These are phyloP conservation scores for Mythimna ferrago DNA, from an alignment of 2,888 invertebrate genomes.

Conservation along the genomic window DNA sequence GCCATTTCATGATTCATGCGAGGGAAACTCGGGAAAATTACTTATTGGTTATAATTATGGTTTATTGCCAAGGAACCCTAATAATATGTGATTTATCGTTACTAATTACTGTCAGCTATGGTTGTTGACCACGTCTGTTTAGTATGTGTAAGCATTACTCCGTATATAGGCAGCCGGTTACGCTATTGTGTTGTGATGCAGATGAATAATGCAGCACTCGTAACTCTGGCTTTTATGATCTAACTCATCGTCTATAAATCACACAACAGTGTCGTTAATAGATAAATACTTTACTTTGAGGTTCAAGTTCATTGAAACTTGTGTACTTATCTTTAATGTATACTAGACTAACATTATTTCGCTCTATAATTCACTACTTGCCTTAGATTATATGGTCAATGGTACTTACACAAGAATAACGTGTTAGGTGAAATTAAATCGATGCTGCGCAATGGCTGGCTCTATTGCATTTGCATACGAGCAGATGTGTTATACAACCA, in stretches of 20 bases:
- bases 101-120: constrained; percentile 63
- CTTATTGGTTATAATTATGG: constrained; percentile 24
- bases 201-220: constrained; percentile 80
- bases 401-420: constrained; percentile 13
- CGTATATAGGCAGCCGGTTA: constrained; percentile 66
- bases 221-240: constrained; percentile 76
- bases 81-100: constrained; percentile 58
- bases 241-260: constrained; percentile 73
- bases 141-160: constrained; percentile 74
- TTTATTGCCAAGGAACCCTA: constrained; percentile 28
- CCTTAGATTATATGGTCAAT: not conserved
- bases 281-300: constrained; percentile 57
- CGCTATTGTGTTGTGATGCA: constrained; percentile 74
- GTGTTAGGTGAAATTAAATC: constrained; percentile 25
- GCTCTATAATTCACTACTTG: constrained; percentile 5
- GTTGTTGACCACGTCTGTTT: constrained; percentile 71
- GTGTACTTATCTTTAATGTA: constrained; percentile 18
- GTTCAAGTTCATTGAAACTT: constrained; percentile 67
- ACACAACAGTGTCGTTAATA: constrained; percentile 67
- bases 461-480: constrained; percentile 32
- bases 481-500: constrained; percentile 26
- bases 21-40: constrained; percentile 18
- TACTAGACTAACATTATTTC: constrained; percentile 5
- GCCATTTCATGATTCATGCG: not conserved
- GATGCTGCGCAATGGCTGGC: constrained; percentile 28